phyloP scores from a whole-genome alignment of 1,140 invertebrate species.

The Drosophila pseudoananassae region DNA sequence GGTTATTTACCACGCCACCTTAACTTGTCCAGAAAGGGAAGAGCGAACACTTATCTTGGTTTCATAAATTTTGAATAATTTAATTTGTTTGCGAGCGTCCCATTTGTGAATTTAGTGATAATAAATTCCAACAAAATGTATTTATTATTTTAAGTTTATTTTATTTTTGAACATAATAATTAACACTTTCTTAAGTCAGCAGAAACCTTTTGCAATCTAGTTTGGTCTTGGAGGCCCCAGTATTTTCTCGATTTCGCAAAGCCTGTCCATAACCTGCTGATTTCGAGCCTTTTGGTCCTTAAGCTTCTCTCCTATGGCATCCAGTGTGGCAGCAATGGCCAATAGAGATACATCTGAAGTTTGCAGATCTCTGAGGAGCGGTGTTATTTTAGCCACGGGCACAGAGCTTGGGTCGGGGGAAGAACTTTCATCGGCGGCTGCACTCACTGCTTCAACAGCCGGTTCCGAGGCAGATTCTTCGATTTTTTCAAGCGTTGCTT shows the following conservation, averaged over 20 bases:
- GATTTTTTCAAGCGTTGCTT: not conserved
- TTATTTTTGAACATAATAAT: not conserved
- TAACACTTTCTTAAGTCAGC: not conserved
- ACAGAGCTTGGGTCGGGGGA: conserved; percentile 20
- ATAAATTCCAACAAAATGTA: not conserved
- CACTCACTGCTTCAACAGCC: not conserved
- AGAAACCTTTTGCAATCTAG: conserved; percentile 2
- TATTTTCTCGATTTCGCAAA: conserved; percentile 71
- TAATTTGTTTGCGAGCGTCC: not conserved
- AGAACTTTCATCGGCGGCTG: not conserved
- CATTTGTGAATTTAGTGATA: not conserved
- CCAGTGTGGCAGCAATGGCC: conserved; percentile 61
- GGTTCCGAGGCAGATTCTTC: conserved; percentile 1
- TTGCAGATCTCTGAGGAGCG: conserved; percentile 53
- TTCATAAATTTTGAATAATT: conserved; percentile 19
- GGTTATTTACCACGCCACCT: conserved; percentile 11
- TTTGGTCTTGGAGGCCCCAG: conserved; percentile 44
- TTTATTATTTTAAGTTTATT: not conserved
- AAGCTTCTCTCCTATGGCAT: conserved; percentile 59
- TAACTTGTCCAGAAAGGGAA: conserved; percentile 42
- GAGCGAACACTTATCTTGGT: conserved; percentile 43
- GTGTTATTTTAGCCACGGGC: conserved; percentile 61
- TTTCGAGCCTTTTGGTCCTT: conserved; percentile 60
- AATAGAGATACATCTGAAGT: conserved; percentile 58
- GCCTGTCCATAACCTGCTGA: conserved; percentile 61